Evolutionary conservation across 1,140 invertebrate species (phyloP).

Genomic region (Mercenaria mercenaria): DNA sequence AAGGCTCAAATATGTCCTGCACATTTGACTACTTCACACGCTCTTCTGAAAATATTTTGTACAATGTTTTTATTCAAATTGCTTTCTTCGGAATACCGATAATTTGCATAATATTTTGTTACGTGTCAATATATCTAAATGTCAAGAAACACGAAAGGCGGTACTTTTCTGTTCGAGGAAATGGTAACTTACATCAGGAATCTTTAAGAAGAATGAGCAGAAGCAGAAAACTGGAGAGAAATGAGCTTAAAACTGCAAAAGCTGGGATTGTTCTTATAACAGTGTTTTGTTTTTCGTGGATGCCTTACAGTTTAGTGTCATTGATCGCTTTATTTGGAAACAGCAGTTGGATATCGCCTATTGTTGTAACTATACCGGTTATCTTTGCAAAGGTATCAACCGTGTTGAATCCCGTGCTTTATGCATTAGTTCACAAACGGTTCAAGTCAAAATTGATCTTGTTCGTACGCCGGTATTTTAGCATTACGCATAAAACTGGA

Average conservation of each 20-base stretch:
- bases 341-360: neutral
- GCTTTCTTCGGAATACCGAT: neutral
- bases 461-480: neutral
- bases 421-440: neutral
- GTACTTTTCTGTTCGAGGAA: neutral
- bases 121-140: neutral
- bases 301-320: neutral
- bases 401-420: neutral
- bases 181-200: neutral
- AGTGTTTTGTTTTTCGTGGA: constrained; percentile 23
- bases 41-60: neutral
- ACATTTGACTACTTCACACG: constrained; percentile 5
- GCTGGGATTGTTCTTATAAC: neutral
- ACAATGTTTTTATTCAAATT: constrained; percentile 5
- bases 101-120: neutral
- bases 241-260: neutral
- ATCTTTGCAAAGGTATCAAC: constrained; percentile 19
- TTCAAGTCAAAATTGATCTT: neutral
- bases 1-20: constrained; percentile 16
- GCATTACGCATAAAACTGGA: neutral
- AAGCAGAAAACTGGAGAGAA: neutral
- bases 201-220: neutral
- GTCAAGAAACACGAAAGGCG: neutral
- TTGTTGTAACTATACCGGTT: neutral
- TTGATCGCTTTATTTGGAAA: neutral